Conservation (phyloP, 2,797 vertebrate genomes). For the Dicrostonyx torquatus region DNA sequence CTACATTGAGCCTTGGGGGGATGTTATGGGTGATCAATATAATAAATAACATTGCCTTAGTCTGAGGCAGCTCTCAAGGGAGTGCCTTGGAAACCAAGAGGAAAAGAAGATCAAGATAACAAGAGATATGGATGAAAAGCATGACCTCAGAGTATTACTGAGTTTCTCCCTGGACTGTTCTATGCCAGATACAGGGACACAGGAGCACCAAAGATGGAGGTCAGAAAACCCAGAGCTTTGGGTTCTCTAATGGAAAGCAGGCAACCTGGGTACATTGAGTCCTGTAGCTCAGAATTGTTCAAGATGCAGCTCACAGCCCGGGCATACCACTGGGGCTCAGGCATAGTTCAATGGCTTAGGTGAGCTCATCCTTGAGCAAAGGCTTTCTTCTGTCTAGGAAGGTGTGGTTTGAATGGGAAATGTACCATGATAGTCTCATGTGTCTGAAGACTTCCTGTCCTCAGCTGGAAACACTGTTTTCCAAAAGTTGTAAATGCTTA, state of each 20-base stretch:
- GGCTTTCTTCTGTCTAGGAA: not conserved
- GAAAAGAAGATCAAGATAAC: conserved; percentile 5
- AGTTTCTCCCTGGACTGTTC: not conserved
- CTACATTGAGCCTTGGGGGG: conserved; percentile 69
- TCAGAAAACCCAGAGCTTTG: not conserved
- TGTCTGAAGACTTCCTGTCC: not conserved
- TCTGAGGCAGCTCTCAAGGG: conserved; percentile 64
- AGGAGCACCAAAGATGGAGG: not conserved
- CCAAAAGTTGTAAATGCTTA: not conserved
- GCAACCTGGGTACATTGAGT: not conserved
- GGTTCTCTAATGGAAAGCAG: not conserved
- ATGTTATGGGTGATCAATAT: conserved; percentile 63
- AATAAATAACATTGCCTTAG: conserved; percentile 69
- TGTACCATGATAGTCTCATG: not conserved
- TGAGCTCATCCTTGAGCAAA: not conserved
- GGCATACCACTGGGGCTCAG: not conserved
- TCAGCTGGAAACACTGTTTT: not conserved
- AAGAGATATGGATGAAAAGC: conserved; percentile 16
- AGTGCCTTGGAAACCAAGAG: conserved; percentile 65
- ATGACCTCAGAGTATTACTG: not conserved
- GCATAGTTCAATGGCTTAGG: not conserved
- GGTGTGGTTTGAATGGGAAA: not conserved
- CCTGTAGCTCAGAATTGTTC: not conserved
- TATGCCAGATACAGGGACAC: not conserved
- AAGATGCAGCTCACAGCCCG: not conserved